A percentile compares a stretch with the other conserved stretches of the same genome.
phyloP scores from a whole-genome alignment of 2,888 invertebrate genomes.

The Ophion obscuratus region DNA sequence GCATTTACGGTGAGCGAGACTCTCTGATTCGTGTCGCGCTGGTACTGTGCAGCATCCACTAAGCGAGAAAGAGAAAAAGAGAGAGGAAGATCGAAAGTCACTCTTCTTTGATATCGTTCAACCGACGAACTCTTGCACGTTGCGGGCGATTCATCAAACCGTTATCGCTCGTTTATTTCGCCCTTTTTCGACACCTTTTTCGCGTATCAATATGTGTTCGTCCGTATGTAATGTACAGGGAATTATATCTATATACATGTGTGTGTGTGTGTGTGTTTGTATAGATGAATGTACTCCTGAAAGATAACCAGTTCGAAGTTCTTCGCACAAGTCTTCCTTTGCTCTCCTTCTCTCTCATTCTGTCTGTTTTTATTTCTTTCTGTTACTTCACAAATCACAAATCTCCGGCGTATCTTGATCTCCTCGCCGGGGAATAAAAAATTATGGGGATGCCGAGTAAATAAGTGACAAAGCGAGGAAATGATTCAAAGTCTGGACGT shows the following conservation, averaged over 20 bases:
- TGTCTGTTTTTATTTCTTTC: constrained; percentile 1
- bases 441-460: constrained; percentile 40
- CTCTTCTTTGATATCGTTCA: constrained; percentile 65
- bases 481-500: constrained; percentile 24
- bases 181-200: constrained; percentile 57
- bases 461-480: constrained; percentile 21
- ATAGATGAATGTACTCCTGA: constrained; percentile 12
- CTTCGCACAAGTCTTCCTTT: not conserved
- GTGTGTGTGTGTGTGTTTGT: not conserved
- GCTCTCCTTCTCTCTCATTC: not conserved
- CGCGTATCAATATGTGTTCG: constrained; percentile 30
- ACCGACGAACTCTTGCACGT: constrained; percentile 62
- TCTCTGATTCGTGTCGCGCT: not conserved
- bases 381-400: constrained; percentile 58
- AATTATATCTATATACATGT: not conserved
- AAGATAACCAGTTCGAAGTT: constrained; percentile 33
- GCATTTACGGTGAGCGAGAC: constrained; percentile 2
- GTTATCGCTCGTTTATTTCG: constrained; percentile 79
- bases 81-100: constrained; percentile 19
- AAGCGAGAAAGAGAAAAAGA: constrained; percentile 9
- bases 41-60: constrained; percentile 18
- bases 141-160: constrained; percentile 77
- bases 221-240: not conserved
- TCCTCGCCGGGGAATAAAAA: constrained; percentile 30
- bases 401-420: constrained; percentile 60